Evolutionary conservation across 2,888 invertebrate genomes (phyloP), one percentile per base, ranked within the genome.

Genomic region (Drosophila maculinotata): DNA sequence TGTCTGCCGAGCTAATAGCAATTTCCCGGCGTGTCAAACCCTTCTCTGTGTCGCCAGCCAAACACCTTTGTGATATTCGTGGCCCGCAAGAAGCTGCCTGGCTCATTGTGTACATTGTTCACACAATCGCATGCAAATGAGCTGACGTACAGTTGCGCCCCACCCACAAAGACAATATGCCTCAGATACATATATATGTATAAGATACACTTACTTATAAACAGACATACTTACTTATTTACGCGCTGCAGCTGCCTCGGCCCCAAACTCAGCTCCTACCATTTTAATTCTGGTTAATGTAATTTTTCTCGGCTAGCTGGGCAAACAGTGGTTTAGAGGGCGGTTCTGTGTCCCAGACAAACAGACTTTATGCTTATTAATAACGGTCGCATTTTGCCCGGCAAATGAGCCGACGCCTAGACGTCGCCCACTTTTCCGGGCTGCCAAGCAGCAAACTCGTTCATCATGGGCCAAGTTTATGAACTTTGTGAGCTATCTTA

Each of bases 311-410:
- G 65, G 53, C 49, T 44, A 66, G 53, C 83, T 49, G 41, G 38
- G 41, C 59, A 57, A 45, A 59, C 39, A 56, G 38, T 57, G 30
- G 17, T 12, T 33, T n/a, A 1, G 9, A 8, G 33, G 58, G 33
- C 31, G 39, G 17, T 38, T 30, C 8, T 26, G 12, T 26, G 53
- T 25, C 53, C 23, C 76, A 74, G 76, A 85, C 2, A 20, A 2
- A 20, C 86, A 65, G 56, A 59, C 56, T 79, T 86, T 79, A 69
- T 79, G 84, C 66, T 79, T 79, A 88, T 88, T 86, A 86, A 80
- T 78, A 79, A 70, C 41, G 60, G 39, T 66, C 49, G 47, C 62
- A 82, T 70, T 85, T 65, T 41, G 42, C 33, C 56, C 35, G 38
- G 17, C 35, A 70, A 63, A 44, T 54, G 35, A 47, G 41, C 31